phyloP scores from a whole-genome alignment of 2,888 invertebrate genomes.

The Gerris lacustris region DNA sequence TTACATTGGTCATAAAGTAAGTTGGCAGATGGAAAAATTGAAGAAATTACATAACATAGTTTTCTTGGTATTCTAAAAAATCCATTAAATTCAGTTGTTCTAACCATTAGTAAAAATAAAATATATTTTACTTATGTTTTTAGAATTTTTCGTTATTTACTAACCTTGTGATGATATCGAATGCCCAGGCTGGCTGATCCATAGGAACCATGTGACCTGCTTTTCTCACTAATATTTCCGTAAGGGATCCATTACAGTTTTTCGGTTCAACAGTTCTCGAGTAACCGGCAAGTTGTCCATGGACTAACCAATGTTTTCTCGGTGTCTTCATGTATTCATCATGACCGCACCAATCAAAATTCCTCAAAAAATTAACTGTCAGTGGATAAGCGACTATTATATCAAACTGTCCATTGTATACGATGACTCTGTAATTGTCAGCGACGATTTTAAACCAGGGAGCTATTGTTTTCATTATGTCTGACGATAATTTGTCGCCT shows the following conservation, averaged over 20 bases:
- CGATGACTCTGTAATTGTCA: conserved; percentile 53
- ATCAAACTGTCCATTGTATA: conserved; percentile 84
- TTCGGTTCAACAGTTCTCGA: conserved; percentile 45
- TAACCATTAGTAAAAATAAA: no score
- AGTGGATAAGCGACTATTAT: conserved; percentile 49
- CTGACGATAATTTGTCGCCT: conserved; percentile 54
- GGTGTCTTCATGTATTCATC: conserved; percentile 52
- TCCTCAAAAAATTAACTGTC: conserved; percentile 54
- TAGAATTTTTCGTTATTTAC: conserved; percentile 37
- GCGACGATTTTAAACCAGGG: conserved; percentile 56
- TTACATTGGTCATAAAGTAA: no score
- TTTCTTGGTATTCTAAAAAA: no score
- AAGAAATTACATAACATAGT: no score
- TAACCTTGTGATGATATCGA: conserved; percentile 58
- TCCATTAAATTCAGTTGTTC: no score
- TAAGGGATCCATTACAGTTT: conserved; percentile 44
- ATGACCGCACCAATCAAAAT: conserved; percentile 54
- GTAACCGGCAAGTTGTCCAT: conserved; percentile 59
- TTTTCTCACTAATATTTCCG: conserved; percentile 60
- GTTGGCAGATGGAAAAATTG: no score
- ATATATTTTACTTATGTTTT: no score
- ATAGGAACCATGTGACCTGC: conserved; percentile 74
- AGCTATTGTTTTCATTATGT: conserved; percentile 70
- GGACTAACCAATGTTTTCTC: conserved; percentile 53
- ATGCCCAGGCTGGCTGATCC: conserved; percentile 66